Base-by-base conservation (phyloP, 2,797 vertebrate species). In the Falco columbarius region DNA sequence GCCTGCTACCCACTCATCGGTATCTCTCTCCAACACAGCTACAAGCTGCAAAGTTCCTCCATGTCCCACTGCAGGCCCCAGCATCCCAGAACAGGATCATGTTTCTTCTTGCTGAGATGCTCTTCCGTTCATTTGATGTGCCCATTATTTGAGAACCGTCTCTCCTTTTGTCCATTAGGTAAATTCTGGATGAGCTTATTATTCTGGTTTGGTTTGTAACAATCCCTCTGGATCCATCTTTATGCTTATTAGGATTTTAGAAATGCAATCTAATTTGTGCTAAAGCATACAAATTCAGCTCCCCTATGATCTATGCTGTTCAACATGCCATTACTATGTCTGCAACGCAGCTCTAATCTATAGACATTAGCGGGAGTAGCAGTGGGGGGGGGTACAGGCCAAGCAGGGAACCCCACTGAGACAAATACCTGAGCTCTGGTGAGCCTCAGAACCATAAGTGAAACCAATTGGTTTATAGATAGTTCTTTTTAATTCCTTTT, bases 191-290 rank as follows among this genome's bases (percentile, higher is more conserved):
- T 59, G 92, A 92, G 81, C 26, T 94, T 85, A 95, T 92, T 89
- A 92, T 92, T 89, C 92, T 91, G 86, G 67, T 73, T 95, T 83
- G 65, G 89, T 75, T 89, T 89, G 73, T 84, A 94, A 91, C 93
- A 95, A 85, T 65, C 92, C 95, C 94, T 40, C 93, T 92, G 94
- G 95, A 93, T 86, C 86, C 75, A 92, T 92, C 92, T 77, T 85
- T 93, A 65, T 89, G 93, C 89, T 91, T 92, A 93, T 93, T 90
- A 95, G 65, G 90, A 92, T 93, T 95, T 93, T 83, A 85, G 94
- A 94, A 96, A 95, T 74, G 90, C 89, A 93, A 80, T 93, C 86
- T 93, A 54, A 75, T 95, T 89, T 94, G 92, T 83, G 83, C 92
- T 92, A 94, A 95, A 97, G 92, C 86, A 93, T 61, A 94, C 79